Evolutionary conservation across 92 coral and sea anemone genomes (phyloP), one percentile per base, ranked within the genome.

Genomic region (Bergia puertoricense): DNA sequence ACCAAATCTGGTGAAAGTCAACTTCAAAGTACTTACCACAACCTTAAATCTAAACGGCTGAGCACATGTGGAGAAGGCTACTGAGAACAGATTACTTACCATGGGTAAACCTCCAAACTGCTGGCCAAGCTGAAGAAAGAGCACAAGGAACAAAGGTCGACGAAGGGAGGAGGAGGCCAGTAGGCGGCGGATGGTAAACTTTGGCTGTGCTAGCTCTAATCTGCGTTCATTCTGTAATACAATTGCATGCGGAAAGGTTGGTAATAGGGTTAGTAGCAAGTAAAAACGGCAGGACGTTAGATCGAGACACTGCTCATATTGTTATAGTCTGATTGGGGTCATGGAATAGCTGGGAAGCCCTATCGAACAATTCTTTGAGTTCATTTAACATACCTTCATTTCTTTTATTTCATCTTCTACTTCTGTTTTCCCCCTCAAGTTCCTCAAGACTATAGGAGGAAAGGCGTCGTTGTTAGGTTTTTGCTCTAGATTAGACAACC

Each of bases 71-170:
- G 2, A 40, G 10, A 23, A 39, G 39, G 0, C 74, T 3, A 72
- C 5, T 2, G 2, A n/a, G 43, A 74, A 74, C 78, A 7, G 43
- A 44, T n/a, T 82, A 44, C 87, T 45, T 15, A 84, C 87, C 78
- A 84, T 44, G 75, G 66, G 65, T 9, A 84, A 74, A 84, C 87
- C 87, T 10, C 87, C 79, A 36, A 84, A 84, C 67, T 84, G 87
- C 44, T 84, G 87, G 18, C 65, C 44, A 30, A 84, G 20, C 77
- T 69, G 77, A 48, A 84, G 87, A 3, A 69, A 73, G 3, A 84
- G 23, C 45, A 84, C 77, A 50, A 84, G 68, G 66, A 84, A 20
- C 87, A 84, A 48, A 13, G 87, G 87, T 15, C 79, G 87, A 71
- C 87, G 87, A 8, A 84, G 77, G 42, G 79, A 84, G 7, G 79